Conservation (phyloP, 2,797 vertebrate genomes). For the Characodon lateralis region DNA sequence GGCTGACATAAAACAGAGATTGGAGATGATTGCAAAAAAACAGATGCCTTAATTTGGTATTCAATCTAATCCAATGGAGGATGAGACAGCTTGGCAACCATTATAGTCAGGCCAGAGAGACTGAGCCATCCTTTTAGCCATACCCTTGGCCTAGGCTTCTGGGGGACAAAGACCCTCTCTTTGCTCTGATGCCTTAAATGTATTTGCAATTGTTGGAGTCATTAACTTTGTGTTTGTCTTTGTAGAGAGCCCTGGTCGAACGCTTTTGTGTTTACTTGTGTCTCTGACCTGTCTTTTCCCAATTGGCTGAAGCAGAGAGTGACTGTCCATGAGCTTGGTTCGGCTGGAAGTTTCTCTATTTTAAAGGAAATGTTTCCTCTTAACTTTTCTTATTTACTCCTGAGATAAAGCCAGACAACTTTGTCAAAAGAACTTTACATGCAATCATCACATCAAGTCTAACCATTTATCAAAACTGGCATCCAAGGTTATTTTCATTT, state of each 20-base stretch:
- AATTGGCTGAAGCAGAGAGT: not conserved
- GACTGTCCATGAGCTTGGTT: not conserved
- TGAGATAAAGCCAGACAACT: not conserved
- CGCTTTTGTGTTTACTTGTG: not conserved
- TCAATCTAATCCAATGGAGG: not conserved
- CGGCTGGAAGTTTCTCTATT: not conserved
- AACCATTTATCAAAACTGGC: not conserved
- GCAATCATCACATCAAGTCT: not conserved
- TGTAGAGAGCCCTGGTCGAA: not conserved
- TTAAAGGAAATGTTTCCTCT: not conserved
- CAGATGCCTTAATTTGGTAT: slow-evolving; percentile 7
- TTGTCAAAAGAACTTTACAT: not conserved
- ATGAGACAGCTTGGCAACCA: not conserved
- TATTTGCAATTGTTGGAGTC: not conserved
- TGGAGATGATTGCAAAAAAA: not conserved
- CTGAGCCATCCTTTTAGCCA: not conserved
- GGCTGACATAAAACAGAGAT: not conserved
- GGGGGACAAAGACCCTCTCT: not conserved
- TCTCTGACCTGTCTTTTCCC: not conserved
- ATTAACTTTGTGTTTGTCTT: slow-evolving; percentile 10
- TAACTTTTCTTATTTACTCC: not conserved
- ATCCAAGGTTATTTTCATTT: not conserved
- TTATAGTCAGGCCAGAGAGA: not conserved
- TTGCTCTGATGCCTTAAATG: not conserved
- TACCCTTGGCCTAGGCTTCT: not conserved